Conservation (phyloP, 2,888 invertebrate genomes). For the Nephrocerus scutellatus region DNA sequence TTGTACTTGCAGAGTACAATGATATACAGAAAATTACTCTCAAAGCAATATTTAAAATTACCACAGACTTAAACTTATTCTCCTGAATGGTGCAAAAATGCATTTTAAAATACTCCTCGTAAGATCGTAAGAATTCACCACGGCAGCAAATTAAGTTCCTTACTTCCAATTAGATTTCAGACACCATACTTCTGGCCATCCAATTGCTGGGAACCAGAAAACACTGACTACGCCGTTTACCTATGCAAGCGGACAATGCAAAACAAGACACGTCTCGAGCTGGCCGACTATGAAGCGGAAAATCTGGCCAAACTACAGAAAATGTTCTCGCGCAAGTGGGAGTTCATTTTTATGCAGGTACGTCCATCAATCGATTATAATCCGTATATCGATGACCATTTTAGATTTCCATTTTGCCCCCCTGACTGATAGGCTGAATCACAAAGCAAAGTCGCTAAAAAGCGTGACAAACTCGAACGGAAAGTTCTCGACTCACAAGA, state of each 20-base stretch:
- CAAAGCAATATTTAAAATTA: too few relatives aligned
- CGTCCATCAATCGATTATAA: neutral
- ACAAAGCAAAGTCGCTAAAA: constrained; percentile 86
- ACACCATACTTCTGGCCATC: constrained; percentile 99
- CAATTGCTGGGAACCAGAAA: constrained; percentile 98
- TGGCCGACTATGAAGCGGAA: constrained; percentile 98
- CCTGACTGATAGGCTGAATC: constrained; percentile 50
- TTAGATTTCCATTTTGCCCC: neutral
- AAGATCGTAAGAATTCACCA: too few relatives aligned
- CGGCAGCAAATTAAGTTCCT: too few relatives aligned
- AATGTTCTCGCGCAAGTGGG: constrained; percentile 99
- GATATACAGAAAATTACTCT: too few relatives aligned
- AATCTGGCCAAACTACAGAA: constrained; percentile 95
- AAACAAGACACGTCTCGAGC: constrained; percentile 93
- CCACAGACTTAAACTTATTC: too few relatives aligned
- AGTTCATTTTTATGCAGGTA: constrained; percentile 99
- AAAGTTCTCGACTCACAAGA: constrained; percentile 99
- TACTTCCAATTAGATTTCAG: constrained; percentile 83
- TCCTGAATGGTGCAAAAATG: too few relatives aligned
- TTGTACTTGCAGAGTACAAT: too few relatives aligned
- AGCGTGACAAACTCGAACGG: constrained; percentile 93
- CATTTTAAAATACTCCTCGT: too few relatives aligned
- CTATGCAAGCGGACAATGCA: constrained; percentile 99
- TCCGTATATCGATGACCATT: neutral
- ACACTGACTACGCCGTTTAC: constrained; percentile 99